Conservation (phyloP, 2,888 invertebrate genomes). For the Boloria selene region DNA sequence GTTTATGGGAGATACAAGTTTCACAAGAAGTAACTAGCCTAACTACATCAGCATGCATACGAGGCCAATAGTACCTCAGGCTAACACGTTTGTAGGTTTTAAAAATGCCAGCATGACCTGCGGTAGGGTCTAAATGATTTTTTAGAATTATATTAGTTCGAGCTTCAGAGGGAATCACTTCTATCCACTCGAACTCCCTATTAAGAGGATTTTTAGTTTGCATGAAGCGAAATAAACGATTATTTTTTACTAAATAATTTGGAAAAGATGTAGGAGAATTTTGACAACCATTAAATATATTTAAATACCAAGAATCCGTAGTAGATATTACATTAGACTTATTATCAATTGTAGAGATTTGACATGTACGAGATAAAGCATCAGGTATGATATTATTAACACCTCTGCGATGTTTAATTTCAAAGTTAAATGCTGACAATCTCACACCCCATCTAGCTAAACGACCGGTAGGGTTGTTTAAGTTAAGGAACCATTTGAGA, state of each 20-base stretch:
- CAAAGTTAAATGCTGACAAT: constrained; percentile 42
- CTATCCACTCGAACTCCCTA: constrained; percentile 40
- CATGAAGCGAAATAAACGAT: constrained; percentile 27
- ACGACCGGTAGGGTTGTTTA: constrained; percentile 41
- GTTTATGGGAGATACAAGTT: constrained; percentile 35
- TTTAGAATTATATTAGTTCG: constrained; percentile 20
- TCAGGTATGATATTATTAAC: constrained; percentile 44
- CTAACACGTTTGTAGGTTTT: constrained; percentile 41
- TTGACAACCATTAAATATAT: constrained; percentile 35
- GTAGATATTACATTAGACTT: constrained; percentile 5
- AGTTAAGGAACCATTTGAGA: constrained; percentile 32
- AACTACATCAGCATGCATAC: constrained; percentile 28
- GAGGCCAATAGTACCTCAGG: constrained; percentile 31
- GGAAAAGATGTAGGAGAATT: constrained; percentile 22
- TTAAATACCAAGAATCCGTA: constrained; percentile 39
- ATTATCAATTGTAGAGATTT: constrained; percentile 4
- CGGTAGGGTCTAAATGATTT: constrained; percentile 32
- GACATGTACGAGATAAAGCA: constrained; percentile 35
- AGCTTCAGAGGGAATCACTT: constrained; percentile 38
- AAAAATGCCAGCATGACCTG: constrained; percentile 38
- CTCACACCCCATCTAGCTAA: constrained; percentile 45
- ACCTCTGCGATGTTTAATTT: constrained; percentile 42
- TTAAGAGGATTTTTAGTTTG: constrained; percentile 36
- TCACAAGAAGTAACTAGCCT: constrained; percentile 15
- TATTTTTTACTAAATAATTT: constrained; percentile 28